A percentile compares a stretch with the other conserved stretches of the same genome.
These are phyloP conservation scores for Drosophila silvestris DNA, from an alignment of 2,888 invertebrate species.

Conservation along the genomic window DNA sequence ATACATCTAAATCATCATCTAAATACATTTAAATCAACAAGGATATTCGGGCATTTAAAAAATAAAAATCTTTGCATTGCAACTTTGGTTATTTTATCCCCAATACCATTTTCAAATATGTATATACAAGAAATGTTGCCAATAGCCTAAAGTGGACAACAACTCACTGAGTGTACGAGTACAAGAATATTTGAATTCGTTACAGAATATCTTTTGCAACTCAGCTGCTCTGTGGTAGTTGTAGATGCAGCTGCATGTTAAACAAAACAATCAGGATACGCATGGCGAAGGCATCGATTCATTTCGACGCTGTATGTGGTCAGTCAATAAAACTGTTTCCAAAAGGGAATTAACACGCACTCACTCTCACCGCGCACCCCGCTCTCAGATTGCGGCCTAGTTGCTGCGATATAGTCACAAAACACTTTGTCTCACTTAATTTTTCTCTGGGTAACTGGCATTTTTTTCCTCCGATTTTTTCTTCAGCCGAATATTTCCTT, in stretches of 20 bases:
- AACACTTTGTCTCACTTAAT: constrained; percentile 79
- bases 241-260: constrained; percentile 49
- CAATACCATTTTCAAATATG: background rate
- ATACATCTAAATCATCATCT: too few relatives aligned
- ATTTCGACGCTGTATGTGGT: constrained; percentile 47
- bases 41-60: background rate
- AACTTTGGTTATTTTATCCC: background rate
- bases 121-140: constrained; percentile 3
- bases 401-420: constrained; percentile 60
- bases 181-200: background rate
- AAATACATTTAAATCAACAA: background rate
- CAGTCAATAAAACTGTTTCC: constrained; percentile 75
- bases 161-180: constrained; percentile 6
- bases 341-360: constrained; percentile 77
- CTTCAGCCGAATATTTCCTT: constrained; percentile 20
- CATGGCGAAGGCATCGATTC: constrained; percentile 51
- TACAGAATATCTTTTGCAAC: constrained; percentile 10
- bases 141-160: constrained; percentile 23
- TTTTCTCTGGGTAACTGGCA: constrained; percentile 49
- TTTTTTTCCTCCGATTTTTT: constrained; percentile 47
- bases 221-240: constrained; percentile 3
- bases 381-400: constrained; percentile 31
- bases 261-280: constrained; percentile 69
- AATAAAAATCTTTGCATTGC: background rate
- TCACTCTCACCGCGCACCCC: constrained; percentile 2